A percentile compares a stretch with the other conserved stretches of the same genome.
phyloP scores from a whole-genome alignment of 2,797 vertebrate genomes.

The Lates japonicus region DNA sequence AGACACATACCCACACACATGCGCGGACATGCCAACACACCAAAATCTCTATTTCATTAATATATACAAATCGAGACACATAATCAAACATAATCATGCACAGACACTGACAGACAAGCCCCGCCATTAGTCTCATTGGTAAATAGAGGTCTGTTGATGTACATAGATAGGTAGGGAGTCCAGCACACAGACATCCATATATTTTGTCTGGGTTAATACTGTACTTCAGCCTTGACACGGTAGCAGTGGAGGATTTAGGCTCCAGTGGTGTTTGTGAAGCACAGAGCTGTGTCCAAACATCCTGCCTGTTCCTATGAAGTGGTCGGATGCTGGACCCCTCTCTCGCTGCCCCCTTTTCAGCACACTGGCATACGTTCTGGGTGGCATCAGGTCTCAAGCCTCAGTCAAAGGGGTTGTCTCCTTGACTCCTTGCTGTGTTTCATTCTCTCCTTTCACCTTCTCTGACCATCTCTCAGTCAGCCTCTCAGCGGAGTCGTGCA shows the following conservation, averaged over 20 bases:
- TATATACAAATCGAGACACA: conserved; percentile 74
- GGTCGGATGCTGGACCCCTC: conserved; percentile 77
- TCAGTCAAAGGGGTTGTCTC: conserved; percentile 67
- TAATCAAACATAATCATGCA: conserved; percentile 79
- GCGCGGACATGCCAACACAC: conserved; percentile 64
- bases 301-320: conserved; percentile 83
- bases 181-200: conserved; percentile 76
- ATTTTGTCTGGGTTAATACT: conserved; percentile 80
- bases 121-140: conserved; percentile 67
- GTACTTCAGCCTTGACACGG: conserved; percentile 74
- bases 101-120: conserved; percentile 80
- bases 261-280: conserved; percentile 84
- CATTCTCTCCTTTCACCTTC: conserved; percentile 54
- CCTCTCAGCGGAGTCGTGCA: conserved; percentile 30
- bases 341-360: conserved; percentile 68
- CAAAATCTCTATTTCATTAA: conserved; percentile 73
- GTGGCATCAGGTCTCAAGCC: conserved; percentile 78
- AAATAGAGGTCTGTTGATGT: conserved; percentile 79
- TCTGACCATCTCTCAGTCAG: conserved; percentile 52
- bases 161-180: conserved; percentile 65
- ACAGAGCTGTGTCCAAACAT: conserved; percentile 84
- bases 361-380: conserved; percentile 77
- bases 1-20: conserved; percentile 63
- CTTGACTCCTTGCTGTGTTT: conserved; percentile 36
- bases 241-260: conserved; percentile 76